These are phyloP conservation scores for Drosophila anomalata DNA, from an alignment of 2,888 invertebrate genomes.

Conservation along the genomic window DNA sequence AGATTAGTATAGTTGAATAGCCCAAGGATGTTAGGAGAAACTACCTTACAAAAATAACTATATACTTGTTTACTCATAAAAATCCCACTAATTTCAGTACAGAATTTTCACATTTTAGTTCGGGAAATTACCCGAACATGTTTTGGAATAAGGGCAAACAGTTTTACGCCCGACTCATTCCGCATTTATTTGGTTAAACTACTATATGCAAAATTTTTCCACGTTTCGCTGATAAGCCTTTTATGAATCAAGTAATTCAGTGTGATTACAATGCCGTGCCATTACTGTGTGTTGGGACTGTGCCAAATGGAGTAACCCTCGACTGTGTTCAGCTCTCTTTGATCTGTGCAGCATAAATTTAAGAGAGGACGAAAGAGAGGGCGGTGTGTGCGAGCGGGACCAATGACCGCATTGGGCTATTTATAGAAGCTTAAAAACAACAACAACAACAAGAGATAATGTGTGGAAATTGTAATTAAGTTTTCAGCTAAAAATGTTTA, in stretches of 20 bases:
- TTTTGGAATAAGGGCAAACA: slow-evolving; percentile 43
- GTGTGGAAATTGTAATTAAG: slow-evolving; percentile 73
- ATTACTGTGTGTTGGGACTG: slow-evolving; percentile 12
- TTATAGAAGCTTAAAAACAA: slow-evolving; percentile 58
- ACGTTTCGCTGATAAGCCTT: slow-evolving; percentile 47
- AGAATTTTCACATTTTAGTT: not conserved
- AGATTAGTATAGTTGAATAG: too few species aligned
- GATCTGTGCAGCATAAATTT: slow-evolving; percentile 59
- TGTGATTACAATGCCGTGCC: slow-evolving; percentile 31
- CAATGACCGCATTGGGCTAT: slow-evolving; percentile 77
- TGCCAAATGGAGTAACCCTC: slow-evolving; percentile 6
- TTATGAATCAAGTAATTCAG: slow-evolving; percentile 60
- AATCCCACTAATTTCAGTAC: not conserved
- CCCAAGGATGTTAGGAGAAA: too few species aligned
- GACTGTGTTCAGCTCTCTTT: slow-evolving; percentile 17
- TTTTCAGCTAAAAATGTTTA: slow-evolving; percentile 51
- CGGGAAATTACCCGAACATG: slow-evolving; percentile 24
- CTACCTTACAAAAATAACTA: not conserved
- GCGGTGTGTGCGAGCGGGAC: slow-evolving; percentile 58
- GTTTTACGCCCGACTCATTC: slow-evolving; percentile 40
- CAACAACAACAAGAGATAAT: slow-evolving; percentile 35
- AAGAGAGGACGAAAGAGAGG: slow-evolving; percentile 16
- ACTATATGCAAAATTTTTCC: slow-evolving; percentile 41
- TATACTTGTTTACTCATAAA: too few species aligned
- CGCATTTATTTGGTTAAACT: slow-evolving; percentile 1